Base-by-base conservation (phyloP, 2,888 invertebrate genomes). In the Arge pagana region DNA sequence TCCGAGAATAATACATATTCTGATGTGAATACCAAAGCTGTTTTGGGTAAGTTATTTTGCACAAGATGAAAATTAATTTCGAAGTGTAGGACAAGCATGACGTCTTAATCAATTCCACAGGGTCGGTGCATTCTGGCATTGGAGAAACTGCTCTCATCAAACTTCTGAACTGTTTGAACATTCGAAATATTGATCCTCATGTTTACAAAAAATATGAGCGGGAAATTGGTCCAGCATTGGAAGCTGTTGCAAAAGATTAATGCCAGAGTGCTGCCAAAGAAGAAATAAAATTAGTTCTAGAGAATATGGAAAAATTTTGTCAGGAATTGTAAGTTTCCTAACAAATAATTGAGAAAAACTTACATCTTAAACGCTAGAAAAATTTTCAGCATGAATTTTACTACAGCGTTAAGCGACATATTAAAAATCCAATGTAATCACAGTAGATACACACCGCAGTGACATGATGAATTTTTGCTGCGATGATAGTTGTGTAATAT, bases 241-340 rank as follows among this genome's bases (percentile, higher is more conserved):
- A 55, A 49, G 41, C 21, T 13, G 45, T 31, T 16, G 55, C 55
- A 5, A 37, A 49, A 31, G 55, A 55, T 3, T 48, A 23, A 16
- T 55, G 52, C 28, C 11, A 37, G 43, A 15, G 28, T 21, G 56
- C 54, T 31, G 48, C 52, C 2, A 41, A 48, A 11, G 48, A 48
- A 43, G 54, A 56, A 18, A 35, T 51, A 30, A 35, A 18, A 33
- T 35, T 56, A 48, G 45, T 54, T 23, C 15, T 54, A 35, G 36
- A 39, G 15, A 54, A 56, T 24, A 50, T 56, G 31, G 51, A 54
- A 1, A 31, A 51, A 48, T 33, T 54, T 31, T 33, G 41, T 21
- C 33, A 56, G 48, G 49, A 51, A 54, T 23, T 56, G 56, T 54
- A 56, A 56, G 50, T 19, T 42, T 28, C 23, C 10, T 48, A n/a